Evolutionary conservation across 2,113 vertebrate genomes (phyloP).

Genomic region (Phyllostomus discolor): DNA sequence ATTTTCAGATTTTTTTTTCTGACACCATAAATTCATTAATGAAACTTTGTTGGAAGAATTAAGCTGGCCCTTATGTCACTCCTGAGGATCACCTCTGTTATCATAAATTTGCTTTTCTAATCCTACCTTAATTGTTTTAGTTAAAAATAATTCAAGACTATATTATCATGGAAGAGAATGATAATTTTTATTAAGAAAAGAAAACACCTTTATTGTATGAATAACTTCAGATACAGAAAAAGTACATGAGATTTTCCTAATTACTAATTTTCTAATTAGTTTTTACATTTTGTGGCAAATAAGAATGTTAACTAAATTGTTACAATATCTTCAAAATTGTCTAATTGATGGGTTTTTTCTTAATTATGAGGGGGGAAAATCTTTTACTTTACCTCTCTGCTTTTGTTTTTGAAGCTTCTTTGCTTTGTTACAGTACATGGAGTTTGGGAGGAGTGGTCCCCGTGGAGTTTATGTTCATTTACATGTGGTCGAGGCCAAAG

Average conservation of each 20-base stretch:
- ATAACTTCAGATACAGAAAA: neutral
- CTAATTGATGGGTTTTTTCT: conserved; percentile 41
- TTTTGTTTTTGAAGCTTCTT: conserved; percentile 83
- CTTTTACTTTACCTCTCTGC: conserved; percentile 31
- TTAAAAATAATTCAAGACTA: neutral
- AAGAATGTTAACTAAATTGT: neutral
- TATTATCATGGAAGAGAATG: neutral
- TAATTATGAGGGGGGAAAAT: conserved; percentile 13
- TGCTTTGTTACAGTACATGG: conserved; percentile 97
- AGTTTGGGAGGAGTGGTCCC: conserved; percentile 99
- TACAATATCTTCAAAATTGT: neutral
- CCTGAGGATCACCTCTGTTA: neutral
- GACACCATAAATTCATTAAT: neutral
- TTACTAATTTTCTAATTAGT: neutral
- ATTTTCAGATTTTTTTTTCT: neutral
- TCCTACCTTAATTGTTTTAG: neutral
- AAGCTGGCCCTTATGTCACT: neutral
- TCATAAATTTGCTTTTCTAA: neutral
- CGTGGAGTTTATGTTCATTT: conserved; percentile 99
- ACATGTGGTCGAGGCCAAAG: conserved; percentile 99
- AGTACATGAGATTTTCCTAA: neutral
- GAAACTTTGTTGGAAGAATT: neutral
- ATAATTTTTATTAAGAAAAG: neutral
- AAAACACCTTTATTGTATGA: neutral
- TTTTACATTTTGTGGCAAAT: neutral